phyloP scores from a whole-genome alignment of 2,888 invertebrate genomes.

The Ceratothoa steindachneri region DNA sequence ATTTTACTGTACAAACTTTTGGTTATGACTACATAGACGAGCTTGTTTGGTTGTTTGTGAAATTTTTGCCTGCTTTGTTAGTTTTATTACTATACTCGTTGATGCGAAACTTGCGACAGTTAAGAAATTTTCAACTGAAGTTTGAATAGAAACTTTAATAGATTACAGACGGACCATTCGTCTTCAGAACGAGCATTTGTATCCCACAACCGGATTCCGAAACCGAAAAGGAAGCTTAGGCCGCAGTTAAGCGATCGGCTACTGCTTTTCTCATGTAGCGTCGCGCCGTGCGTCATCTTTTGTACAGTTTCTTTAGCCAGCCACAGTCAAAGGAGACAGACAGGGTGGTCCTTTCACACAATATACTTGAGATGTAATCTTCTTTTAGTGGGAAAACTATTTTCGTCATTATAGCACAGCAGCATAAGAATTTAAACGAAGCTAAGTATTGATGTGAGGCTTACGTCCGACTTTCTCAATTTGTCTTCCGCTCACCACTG shows the following conservation, averaged over 20 bases:
- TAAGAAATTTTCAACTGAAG: too few relatives aligned
- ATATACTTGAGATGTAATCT: background rate
- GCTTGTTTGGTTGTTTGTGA: too few relatives aligned
- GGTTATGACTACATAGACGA: too few relatives aligned
- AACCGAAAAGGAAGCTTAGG: background rate
- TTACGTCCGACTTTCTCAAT: background rate
- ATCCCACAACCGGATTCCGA: background rate
- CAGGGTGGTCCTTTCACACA: background rate
- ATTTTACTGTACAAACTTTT: too few relatives aligned
- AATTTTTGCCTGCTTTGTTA: too few relatives aligned
- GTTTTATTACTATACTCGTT: too few relatives aligned
- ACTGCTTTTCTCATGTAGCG: background rate
- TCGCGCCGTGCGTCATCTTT: background rate
- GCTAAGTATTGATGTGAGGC: background rate
- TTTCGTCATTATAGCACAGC: background rate
- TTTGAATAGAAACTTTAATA: too few relatives aligned
- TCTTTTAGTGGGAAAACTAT: background rate
- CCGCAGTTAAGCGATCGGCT: background rate
- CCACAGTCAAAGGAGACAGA: background rate
- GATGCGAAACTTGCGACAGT: too few relatives aligned
- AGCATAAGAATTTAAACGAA: background rate
- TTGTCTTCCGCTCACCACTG: background rate
- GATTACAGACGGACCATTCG: background rate
- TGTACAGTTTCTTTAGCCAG: background rate
- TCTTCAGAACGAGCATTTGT: background rate